Percentiles rank a stretch among this genome's conserved stretches.
phyloP scores from a whole-genome alignment of 2,797 vertebrate species.

The Trematomus bernacchii region DNA sequence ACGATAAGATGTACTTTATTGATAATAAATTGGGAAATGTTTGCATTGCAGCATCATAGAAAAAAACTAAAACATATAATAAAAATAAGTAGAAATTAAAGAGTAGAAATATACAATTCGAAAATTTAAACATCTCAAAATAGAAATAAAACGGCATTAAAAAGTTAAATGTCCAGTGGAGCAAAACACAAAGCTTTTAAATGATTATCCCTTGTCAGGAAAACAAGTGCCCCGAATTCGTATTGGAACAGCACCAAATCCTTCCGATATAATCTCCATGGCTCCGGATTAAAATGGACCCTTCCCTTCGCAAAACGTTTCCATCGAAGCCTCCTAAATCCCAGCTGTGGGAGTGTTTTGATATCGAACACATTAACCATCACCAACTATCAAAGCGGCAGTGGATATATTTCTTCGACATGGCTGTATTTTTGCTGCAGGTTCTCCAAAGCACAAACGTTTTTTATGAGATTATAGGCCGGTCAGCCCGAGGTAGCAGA shows the following conservation, averaged over 20 bases:
- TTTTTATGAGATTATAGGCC: constrained; percentile 84
- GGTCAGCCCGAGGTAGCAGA: constrained; percentile 77
- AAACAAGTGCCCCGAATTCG: not conserved
- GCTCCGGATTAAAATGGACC: not conserved
- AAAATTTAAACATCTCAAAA: no score
- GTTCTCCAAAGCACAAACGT: constrained; percentile 70
- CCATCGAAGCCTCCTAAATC: constrained; percentile 29
- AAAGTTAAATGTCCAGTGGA: no score
- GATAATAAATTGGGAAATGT: no score
- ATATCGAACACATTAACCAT: constrained; percentile 57
- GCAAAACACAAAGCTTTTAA: not conserved
- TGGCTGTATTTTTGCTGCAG: constrained; percentile 65
- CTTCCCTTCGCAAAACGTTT: constrained; percentile 21
- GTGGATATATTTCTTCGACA: constrained; percentile 66
- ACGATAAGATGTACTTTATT: no score
- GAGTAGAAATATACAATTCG: no score
- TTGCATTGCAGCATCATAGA: no score
- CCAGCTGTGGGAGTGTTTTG: constrained; percentile 29
- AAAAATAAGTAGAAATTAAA: no score
- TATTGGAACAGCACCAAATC: not conserved
- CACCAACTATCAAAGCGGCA: constrained; percentile 39
- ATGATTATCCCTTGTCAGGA: no score
- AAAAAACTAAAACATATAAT: no score
- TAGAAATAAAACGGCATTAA: no score
- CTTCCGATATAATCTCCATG: constrained; percentile 18